A percentile compares a stretch with the other conserved stretches of the same genome.
phyloP scores from a whole-genome alignment of 2,113 vertebrate genomes.

The Ancistrus triradiatus region DNA sequence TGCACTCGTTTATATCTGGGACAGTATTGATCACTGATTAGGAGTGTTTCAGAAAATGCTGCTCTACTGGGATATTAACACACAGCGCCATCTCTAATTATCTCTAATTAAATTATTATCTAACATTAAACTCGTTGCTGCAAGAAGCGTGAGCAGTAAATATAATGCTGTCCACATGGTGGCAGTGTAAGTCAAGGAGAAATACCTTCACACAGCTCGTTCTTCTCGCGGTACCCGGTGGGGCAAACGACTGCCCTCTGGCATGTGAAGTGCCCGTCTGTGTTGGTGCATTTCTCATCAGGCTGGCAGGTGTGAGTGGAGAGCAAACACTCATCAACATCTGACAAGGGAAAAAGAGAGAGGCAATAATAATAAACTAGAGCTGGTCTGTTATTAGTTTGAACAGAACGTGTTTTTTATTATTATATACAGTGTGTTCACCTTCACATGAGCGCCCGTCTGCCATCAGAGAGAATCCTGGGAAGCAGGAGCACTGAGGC shows the following conservation, averaged over 20 bases:
- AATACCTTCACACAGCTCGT: slow-evolving; percentile 78
- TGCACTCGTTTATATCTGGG: slow-evolving; percentile 83
- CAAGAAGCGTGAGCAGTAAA: no score
- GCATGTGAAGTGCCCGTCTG: slow-evolving; percentile 77
- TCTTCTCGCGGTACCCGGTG: slow-evolving; percentile 67
- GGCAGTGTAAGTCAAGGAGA: slow-evolving; percentile 56
- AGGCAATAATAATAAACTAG: neutral
- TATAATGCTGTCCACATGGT: slow-evolving; percentile 57
- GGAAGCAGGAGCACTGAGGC: slow-evolving; percentile 76
- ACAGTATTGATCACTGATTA: no score
- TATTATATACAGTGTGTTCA: slow-evolving; percentile 44
- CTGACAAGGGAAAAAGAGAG: slow-evolving; percentile 53
- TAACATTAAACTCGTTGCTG: no score
- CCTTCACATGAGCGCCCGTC: slow-evolving; percentile 80
- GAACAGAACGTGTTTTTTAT: neutral
- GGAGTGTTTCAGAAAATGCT: no score
- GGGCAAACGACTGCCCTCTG: slow-evolving; percentile 75
- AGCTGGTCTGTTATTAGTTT: neutral
- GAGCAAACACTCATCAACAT: slow-evolving; percentile 83
- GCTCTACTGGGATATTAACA: no score
- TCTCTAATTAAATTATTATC: no score
- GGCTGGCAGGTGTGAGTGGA: slow-evolving; percentile 73
- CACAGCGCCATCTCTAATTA: no score
- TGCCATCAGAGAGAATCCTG: slow-evolving; percentile 77
- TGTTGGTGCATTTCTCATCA: slow-evolving; percentile 81